phyloP scores from a whole-genome alignment of 2,888 invertebrate species.

The Epinotia brunnichana region DNA sequence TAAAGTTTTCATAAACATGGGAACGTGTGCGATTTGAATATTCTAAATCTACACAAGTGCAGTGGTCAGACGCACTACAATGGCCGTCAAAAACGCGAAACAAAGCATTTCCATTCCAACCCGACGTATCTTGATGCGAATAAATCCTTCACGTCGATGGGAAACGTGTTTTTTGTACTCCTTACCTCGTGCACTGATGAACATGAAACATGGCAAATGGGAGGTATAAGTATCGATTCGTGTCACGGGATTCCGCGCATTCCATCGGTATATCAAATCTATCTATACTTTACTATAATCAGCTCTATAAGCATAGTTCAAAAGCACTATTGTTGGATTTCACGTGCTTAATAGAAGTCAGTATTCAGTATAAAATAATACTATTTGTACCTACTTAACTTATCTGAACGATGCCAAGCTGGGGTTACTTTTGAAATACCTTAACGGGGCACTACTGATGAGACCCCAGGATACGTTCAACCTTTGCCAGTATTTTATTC shows the following conservation, averaged over 20 bases:
- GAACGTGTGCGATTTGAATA: neutral
- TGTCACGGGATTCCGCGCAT: conserved; percentile 7
- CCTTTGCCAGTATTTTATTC: too few species aligned
- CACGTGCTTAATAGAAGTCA: neutral
- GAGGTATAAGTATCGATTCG: neutral
- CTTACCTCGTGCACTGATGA: conserved; percentile 25
- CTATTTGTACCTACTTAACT: too few species aligned
- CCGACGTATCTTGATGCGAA: conserved; percentile 33
- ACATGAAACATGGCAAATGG: conserved; percentile 6
- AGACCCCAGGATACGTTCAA: too few species aligned
- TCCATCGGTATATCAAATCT: neutral
- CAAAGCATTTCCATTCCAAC: conserved; percentile 36
- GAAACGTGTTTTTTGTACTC: conserved; percentile 34
- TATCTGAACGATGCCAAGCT: too few species aligned
- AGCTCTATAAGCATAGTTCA: neutral
- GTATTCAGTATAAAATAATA: too few species aligned
- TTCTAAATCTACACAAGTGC: neutral
- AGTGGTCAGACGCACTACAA: conserved; percentile 19
- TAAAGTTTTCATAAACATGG: too few species aligned
- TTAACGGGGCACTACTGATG: too few species aligned
- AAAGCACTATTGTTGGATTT: neutral
- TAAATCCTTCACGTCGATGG: conserved; percentile 41
- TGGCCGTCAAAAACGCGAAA: conserved; percentile 26
- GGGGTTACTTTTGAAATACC: too few species aligned
- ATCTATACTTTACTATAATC: neutral